Evolutionary conservation across 2,888 invertebrate genomes (phyloP), one percentile per base, ranked within the genome.

Genomic region (Rhagium mordax): DNA sequence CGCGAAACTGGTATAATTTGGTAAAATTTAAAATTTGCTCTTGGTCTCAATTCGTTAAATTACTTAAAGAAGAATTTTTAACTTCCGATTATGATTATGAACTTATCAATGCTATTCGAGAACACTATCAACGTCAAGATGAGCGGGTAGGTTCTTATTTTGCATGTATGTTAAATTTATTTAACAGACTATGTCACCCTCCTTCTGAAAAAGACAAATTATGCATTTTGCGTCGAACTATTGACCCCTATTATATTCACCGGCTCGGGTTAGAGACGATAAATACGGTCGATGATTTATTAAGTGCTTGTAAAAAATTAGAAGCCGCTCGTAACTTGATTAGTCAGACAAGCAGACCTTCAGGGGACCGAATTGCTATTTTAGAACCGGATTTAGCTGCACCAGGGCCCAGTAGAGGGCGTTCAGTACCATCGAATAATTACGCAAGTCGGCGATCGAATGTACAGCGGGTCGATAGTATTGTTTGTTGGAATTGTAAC

Each of bases 91-190:
- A 66, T 66, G 33, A 66, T 16, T 16, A 27, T 6, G 20, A 53
- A 33, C 53, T 66, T 16, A 13, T 21, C 18, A 21, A 66, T 51
- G 53, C 29, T 16, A 66, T 66, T 33, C 33, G 53, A 13, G 33
- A 29, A 18, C 27, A 47, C 8, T 51, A 33, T 24, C 68, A 68
- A 48, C 20, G 53, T 53, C 5, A 20, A 3, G 53, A 68, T 27
- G 59, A 68, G 24, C 27, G 59, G 5, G 59, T 68, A 3, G 48
- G 59, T 6, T 41, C 21, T 48, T 59, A 68, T 59, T 68, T 59
- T 59, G 59, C 68, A 47, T 59, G 48, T n/a, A 68, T 68, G 68
- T n/a, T 59, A 15, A 59, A 47, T 48, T 59, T 59, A 15, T 68
- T 68, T 48, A 68, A 59, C 47, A 57, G 68, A 15, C 13, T 68